Evolutionary conservation across 1,140 invertebrate species (phyloP), one percentile per base, ranked within the genome.

Genomic region (Apis dorsata): DNA sequence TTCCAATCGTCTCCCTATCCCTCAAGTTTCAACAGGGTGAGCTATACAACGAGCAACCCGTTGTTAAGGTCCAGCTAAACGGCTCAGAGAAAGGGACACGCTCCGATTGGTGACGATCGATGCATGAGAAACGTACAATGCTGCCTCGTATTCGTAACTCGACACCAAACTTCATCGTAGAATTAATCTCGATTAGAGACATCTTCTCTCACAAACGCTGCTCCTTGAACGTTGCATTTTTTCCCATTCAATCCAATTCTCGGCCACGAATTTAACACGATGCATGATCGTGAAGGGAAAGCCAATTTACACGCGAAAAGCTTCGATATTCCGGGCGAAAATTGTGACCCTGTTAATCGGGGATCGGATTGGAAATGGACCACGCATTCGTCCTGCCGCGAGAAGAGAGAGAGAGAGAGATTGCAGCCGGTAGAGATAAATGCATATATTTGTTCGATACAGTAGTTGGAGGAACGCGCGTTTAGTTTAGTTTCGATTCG

Each of bases 21-120:
- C 1, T 21, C 5, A 5, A 15, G 13, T 44, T 24, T 57, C 53
- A 15, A 19, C 15, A 13, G 65, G 77, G 34, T 69, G 34, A 34
- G 15, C 55, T n/a, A 13, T 59, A 55, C 57, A 3, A 21, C n/a
- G 66, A 3, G 1, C 24, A 24, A 24, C 19, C 5, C n/a, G 13
- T 68, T 53, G 69, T 73, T 73, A 80, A 80, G 49, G 59, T 63
- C 24, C 28, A 19, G 34, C 34, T 49, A 17, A 9, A 13, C 12
- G 12, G 13, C 49, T 11, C 15, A 17, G 80, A 77, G 81, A 83
- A 83, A 83, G 81, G 81, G 73, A 83, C 66, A 83, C 75, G 75
- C 75, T 83, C 66, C 75, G 74, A 79, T 83, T 70, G 81, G 65
- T 69, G 62, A 59, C 66, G 66, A 77, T 63, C 63, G 66, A 83